Evolutionary conservation across 2,888 invertebrate genomes (phyloP), one percentile per base, ranked within the genome.

Genomic region (Tachina grossa): DNA sequence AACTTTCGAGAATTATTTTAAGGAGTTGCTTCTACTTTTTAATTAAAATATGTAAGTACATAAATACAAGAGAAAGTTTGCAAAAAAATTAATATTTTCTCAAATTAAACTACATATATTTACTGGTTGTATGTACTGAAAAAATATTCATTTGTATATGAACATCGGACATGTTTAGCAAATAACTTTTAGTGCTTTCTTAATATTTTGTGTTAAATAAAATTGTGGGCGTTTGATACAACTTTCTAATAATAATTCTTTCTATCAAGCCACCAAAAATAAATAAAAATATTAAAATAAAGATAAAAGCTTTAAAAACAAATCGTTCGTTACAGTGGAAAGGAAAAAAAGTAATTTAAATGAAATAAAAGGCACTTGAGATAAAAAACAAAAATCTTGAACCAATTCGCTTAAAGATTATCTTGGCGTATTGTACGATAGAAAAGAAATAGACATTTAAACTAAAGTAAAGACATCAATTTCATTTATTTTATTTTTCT

Each of bases 201-300:
- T 41, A 59, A 51, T 74, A n/a, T 47, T 9, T 43, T 39, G 0
- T 6, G 3, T 1, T 1, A 78, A 45, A 19, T 9, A 55, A 82
- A 76, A 59, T 76, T 39, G 85, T 85, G 72, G 85, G 85, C 83
- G 85, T 71, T 76, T 72, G 55, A 76, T 80, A 66, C 53, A 83
- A 85, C 85, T 85, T 85, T 85, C 85, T 83, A 85, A 83, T 85
- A 85, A 85, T 85, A 85, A 85, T 85, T 85, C 85, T 85, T 79
- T 77, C 51, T 51, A 49, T 61, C 74, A 59, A 43, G 49, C 19
- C 68, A 53, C 51, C 19, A 68, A 19, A 75, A 75, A 55, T n/a
- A 61, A 59, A 63, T 45, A 74, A 22, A 22, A 31, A 31, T 14
- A 31, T 14, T 39, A 57, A n/a, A 76, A 6, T 31, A 31, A 68